These are phyloP conservation scores for Gymnoscelis rufifasciata DNA, from an alignment of 2,888 invertebrate genomes.

Conservation along the genomic window DNA sequence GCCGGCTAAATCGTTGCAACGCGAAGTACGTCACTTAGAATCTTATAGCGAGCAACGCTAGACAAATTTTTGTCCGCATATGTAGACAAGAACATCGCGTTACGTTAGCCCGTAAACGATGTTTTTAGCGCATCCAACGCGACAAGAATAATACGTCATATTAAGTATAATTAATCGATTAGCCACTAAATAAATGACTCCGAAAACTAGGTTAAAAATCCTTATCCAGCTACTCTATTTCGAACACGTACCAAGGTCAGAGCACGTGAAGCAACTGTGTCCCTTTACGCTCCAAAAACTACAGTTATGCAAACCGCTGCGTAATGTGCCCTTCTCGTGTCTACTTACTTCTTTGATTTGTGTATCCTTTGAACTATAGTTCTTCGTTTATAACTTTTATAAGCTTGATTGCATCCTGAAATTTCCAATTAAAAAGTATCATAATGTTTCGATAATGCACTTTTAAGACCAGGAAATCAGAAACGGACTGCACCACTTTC, in stretches of 20 bases:
- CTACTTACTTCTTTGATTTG: constrained; percentile 20
- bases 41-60: too few relatives aligned
- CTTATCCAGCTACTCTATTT: constrained; percentile 27
- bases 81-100: too few relatives aligned
- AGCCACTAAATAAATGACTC: neutral
- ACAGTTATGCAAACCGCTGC: constrained; percentile 59
- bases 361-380: constrained; percentile 12
- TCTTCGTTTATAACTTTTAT: neutral
- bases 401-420: neutral
- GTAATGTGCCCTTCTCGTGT: constrained; percentile 29
- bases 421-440: neutral
- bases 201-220: constrained; percentile 22
- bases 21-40: too few relatives aligned
- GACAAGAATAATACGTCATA: too few relatives aligned
- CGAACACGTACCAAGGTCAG: constrained; percentile 53
- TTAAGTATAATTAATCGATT: too few relatives aligned
- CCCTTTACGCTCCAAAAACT: constrained; percentile 76
- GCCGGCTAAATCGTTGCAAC: too few relatives aligned
- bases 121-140: too few relatives aligned
- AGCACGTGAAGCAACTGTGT: constrained; percentile 56
- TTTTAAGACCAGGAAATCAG: constrained; percentile 20
- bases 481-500: constrained; percentile 11
- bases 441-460: neutral
- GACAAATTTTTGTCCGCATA: too few relatives aligned
- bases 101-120: too few relatives aligned